These are phyloP conservation scores for Phalacrocorax brasilianus DNA, from an alignment of 2,113 vertebrate genomes.

Conservation along the genomic window DNA sequence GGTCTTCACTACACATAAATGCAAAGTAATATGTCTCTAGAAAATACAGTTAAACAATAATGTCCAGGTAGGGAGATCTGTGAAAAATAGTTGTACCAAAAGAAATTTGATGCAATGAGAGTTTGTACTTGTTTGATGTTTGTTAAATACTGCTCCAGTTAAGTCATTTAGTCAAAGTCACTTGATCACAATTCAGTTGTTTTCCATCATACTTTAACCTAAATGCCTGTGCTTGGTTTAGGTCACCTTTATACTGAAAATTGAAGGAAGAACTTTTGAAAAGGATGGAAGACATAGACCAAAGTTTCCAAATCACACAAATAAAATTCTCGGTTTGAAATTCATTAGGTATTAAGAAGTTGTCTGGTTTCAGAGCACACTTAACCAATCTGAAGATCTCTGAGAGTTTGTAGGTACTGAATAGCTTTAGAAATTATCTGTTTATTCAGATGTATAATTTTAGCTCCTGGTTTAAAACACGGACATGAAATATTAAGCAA, in stretches of 20 bases:
- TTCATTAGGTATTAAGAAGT: background rate
- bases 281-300: background rate
- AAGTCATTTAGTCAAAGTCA: background rate
- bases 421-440: background rate
- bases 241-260: background rate
- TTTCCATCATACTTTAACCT: background rate
- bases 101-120: background rate
- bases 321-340: background rate
- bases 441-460: constrained; percentile 1
- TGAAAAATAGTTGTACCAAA: background rate
- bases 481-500: background rate
- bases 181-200: background rate
- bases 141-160: background rate
- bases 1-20: background rate
- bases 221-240: background rate
- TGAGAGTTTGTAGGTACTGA: background rate
- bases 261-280: background rate
- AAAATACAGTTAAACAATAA: background rate
- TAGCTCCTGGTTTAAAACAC: background rate
- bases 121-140: background rate
- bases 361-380: background rate
- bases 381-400: background rate
- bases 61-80: background rate
- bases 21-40: background rate
- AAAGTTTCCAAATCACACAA: background rate